Conservation (phyloP, 2,888 invertebrate genomes). For the Agonopterix heracliana region DNA sequence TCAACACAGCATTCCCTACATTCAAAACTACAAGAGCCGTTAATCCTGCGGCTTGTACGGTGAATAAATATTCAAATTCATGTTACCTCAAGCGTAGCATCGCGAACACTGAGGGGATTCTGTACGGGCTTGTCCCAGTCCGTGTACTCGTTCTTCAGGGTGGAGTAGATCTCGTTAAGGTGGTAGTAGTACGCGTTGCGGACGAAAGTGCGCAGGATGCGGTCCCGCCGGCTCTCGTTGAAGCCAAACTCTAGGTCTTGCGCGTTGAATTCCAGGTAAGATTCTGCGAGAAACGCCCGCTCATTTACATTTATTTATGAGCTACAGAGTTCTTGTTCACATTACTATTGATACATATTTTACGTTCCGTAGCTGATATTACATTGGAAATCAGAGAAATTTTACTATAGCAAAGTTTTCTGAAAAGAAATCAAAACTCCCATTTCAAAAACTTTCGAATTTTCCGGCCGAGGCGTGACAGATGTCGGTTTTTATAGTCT, state of each 20-base stretch:
- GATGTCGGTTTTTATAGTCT: no score
- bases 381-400: background rate
- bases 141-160: slow-evolving; percentile 95
- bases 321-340: background rate
- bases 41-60: no score
- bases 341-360: no score
- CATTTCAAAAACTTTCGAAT: no score
- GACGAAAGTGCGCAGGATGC: slow-evolving; percentile 92
- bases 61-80: slow-evolving; percentile 5
- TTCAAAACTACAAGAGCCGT: no score
- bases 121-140: slow-evolving; percentile 95
- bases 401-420: background rate
- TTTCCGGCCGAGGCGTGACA: no score
- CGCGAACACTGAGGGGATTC: slow-evolving; percentile 90
- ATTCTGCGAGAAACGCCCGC: slow-evolving; percentile 76
- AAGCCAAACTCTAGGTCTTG: slow-evolving; percentile 94
- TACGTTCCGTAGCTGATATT: background rate
- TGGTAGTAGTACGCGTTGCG: slow-evolving; percentile 97
- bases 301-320: slow-evolving; percentile 4
- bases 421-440: no score
- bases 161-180: slow-evolving; percentile 95
- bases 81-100: slow-evolving; percentile 83
- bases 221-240: slow-evolving; percentile 90
- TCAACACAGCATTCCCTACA: no score
- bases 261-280: slow-evolving; percentile 87